Evolutionary conservation across 2,113 vertebrate genomes (phyloP).

Genomic region (Gymnogyps californianus): DNA sequence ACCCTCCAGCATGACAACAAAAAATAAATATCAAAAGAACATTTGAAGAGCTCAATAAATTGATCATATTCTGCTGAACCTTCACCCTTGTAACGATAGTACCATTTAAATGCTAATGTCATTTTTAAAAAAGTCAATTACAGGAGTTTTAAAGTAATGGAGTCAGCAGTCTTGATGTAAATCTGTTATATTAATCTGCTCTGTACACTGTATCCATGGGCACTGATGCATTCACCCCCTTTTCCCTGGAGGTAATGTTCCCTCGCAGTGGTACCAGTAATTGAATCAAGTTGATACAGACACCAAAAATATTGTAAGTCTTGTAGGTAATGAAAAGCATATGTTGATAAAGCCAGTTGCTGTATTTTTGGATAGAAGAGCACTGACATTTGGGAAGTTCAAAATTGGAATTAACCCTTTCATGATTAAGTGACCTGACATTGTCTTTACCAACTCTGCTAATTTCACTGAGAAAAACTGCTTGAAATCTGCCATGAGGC

Average conservation of each 20-base stretch:
- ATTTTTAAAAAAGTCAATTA: constrained; percentile 86
- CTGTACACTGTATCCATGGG: constrained; percentile 46
- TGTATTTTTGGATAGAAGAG: constrained; percentile 72
- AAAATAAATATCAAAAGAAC: constrained; percentile 70
- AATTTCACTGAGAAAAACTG: neutral
- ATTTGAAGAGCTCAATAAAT: constrained; percentile 77
- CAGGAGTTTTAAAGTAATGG: constrained; percentile 78
- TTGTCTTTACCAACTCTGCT: neutral
- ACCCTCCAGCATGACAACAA: constrained; percentile 59
- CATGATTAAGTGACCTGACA: constrained; percentile 32
- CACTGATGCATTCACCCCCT: constrained; percentile 65
- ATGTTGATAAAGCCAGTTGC: constrained; percentile 72
- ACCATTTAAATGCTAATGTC: constrained; percentile 93
- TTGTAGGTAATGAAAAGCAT: constrained; percentile 81
- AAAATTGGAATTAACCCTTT: constrained; percentile 37
- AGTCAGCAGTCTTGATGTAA: constrained; percentile 79
- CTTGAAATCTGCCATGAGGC: neutral
- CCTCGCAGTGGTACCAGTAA: constrained; percentile 81
- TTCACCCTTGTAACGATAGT: constrained; percentile 76
- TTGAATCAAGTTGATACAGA: constrained; percentile 88
- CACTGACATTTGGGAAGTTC: constrained; percentile 76
- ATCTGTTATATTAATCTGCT: constrained; percentile 64
- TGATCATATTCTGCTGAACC: constrained; percentile 78
- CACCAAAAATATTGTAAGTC: constrained; percentile 77
- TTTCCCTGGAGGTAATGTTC: constrained; percentile 78